phyloP scores from a whole-genome alignment of 2,888 invertebrate genomes.

The Sminthurides aquaticus region DNA sequence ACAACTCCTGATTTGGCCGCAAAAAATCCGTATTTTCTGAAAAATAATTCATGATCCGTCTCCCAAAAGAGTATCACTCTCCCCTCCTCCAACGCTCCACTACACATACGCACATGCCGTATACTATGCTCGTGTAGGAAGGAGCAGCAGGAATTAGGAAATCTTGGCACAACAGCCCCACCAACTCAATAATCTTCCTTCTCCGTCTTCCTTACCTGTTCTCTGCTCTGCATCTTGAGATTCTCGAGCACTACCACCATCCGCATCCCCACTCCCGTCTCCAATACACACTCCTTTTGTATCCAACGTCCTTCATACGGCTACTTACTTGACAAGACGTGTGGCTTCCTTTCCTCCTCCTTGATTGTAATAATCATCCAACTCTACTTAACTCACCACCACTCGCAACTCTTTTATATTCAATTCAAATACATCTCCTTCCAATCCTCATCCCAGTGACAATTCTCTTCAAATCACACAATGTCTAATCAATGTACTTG shows the following conservation, averaged over 20 bases:
- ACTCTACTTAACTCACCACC: too few relatives aligned
- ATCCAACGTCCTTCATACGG: too few relatives aligned
- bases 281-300: too few relatives aligned
- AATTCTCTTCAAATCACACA: too few relatives aligned
- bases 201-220: not conserved
- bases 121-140: not conserved
- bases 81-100: not conserved
- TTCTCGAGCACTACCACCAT: not conserved
- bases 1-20: conserved; percentile 18
- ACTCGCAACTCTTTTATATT: too few relatives aligned
- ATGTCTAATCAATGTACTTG: too few relatives aligned
- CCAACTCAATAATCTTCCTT: not conserved
- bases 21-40: conserved; percentile 21
- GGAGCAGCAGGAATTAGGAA: not conserved
- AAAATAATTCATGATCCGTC: conserved; percentile 18
- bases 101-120: not conserved
- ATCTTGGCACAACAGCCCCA: not conserved
- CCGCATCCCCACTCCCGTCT: not conserved
- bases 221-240: not conserved
- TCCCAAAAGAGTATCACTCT: not conserved
- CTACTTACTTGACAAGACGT: too few relatives aligned
- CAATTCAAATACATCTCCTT: too few relatives aligned
- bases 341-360: too few relatives aligned
- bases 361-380: too few relatives aligned
- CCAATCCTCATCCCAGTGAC: too few relatives aligned